phyloP scores from a whole-genome alignment of 2,797 vertebrate genomes.

The Peromyscus melanophrys region DNA sequence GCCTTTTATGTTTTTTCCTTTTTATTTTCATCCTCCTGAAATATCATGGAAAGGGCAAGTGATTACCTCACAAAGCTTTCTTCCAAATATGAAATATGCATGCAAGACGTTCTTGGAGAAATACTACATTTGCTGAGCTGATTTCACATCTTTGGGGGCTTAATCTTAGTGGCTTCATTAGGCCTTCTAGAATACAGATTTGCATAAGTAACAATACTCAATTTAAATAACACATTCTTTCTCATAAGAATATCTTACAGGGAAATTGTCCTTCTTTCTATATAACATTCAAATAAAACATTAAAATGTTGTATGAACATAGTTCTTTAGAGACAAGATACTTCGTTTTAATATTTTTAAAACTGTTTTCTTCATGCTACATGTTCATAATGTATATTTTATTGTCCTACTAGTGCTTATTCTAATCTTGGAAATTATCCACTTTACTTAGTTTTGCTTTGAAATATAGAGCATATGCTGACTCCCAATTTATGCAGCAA shows the following conservation, averaged over 20 bases:
- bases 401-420: background rate
- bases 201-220: slow-evolving; percentile 16
- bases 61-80: slow-evolving; percentile 69
- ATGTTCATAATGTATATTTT: background rate
- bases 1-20: slow-evolving; percentile 46
- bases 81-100: slow-evolving; percentile 79
- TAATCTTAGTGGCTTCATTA: slow-evolving; percentile 53
- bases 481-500: too few relatives aligned
- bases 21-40: slow-evolving; percentile 72
- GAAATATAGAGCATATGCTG: background rate
- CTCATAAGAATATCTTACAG: background rate
- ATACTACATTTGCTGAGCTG: slow-evolving; percentile 64
- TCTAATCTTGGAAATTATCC: background rate
- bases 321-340: background rate
- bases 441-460: background rate
- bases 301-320: slow-evolving; percentile 5
- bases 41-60: slow-evolving; percentile 78
- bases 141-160: slow-evolving; percentile 47
- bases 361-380: background rate
- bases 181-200: slow-evolving; percentile 62
- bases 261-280: background rate
- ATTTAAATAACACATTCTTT: slow-evolving; percentile 2
- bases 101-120: slow-evolving; percentile 61
- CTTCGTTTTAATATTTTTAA: slow-evolving; percentile 13
- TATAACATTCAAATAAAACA: slow-evolving; percentile 1